Evolutionary conservation across 2,888 invertebrate species (phyloP), one percentile per base, ranked within the genome.

Genomic region (Macroteleia sp.): DNA sequence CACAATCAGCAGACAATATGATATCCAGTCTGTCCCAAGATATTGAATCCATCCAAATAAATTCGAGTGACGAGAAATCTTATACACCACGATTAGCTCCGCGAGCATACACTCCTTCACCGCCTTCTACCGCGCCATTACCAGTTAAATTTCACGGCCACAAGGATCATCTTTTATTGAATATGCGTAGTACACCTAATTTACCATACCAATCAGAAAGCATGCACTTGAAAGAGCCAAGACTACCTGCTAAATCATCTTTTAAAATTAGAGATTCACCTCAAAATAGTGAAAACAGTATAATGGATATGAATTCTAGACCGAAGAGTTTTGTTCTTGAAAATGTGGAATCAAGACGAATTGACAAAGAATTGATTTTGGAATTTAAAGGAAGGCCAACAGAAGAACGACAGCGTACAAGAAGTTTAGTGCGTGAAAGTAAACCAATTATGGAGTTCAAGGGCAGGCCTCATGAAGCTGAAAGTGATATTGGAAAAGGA

Each of bases 61-160:
- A 89, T 39, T 91, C 90, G 16, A 85, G 87, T 66, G 89, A 91
- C 61, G 91, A 91, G 62, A 89, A 90, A 61, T 85, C 83, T 2
- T 85, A 84, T 3, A 88, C 89, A 3, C 86, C 89, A 9, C 81
- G 95, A 85, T 88, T 95, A 81, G 94, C 95, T 0, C 91, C 94
- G 48, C 93, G 96, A 25, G 95, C 95, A 32, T 96, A 95, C 82
- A 95, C 96, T 2, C 96, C 96, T 9, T 96, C 96, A 39, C 96
- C 96, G 48, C 96, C 96, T 66, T 96, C 96, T 71, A 96, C 96
- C 16, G 96, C 96, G 1, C 96, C 96, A 17, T 92, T 96, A 82
- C 96, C 96, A 1, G 94, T 95, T 76, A 96, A 96, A 91, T 96
- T 96, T 91, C 93, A 94, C 82, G 86, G 85, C 8, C 88, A 88